A percentile compares a stretch with the other conserved stretches of the same genome.
phyloP scores from a whole-genome alignment of 2,888 invertebrate genomes.

The Drosophila demipolita region DNA sequence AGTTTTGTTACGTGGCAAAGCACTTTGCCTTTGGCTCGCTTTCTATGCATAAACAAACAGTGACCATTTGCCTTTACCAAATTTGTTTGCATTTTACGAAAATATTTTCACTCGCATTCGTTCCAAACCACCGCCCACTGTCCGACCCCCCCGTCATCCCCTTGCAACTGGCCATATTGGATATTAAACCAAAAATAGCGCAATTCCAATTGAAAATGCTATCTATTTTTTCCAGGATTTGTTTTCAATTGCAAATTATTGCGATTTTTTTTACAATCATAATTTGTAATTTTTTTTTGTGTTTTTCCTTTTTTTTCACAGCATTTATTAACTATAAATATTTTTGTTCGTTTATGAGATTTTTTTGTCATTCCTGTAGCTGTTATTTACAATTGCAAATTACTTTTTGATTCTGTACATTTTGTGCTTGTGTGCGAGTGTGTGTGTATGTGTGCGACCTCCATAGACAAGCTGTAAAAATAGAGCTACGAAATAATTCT shows the following conservation, averaged over 20 bases:
- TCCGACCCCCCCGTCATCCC: too few relatives aligned
- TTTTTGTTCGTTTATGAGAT: constrained; percentile 17
- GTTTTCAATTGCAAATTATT: constrained; percentile 1
- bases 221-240: neutral
- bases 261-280: neutral
- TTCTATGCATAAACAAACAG: constrained; percentile 76
- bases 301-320: constrained; percentile 1
- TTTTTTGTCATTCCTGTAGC: constrained; percentile 11
- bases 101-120: constrained; percentile 80
- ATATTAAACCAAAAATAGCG: constrained; percentile 52
- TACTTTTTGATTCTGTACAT: constrained; percentile 44
- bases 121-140: neutral
- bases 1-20: constrained; percentile 41
- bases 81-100: constrained; percentile 80
- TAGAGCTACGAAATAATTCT: constrained; percentile 44
- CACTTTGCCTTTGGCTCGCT: constrained; percentile 34
- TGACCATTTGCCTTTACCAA: constrained; percentile 82
- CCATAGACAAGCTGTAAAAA: constrained; percentile 33
- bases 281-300: constrained; percentile 1
- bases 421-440: constrained; percentile 4
- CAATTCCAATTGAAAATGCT: constrained; percentile 18
- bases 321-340: constrained; percentile 31
- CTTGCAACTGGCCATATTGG: constrained; percentile 38
- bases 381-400: constrained; percentile 43
- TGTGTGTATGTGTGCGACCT: constrained; percentile 13